Evolutionary conservation across 2,113 vertebrate genomes (phyloP).

Genomic region (Elephantulus edwardii): DNA sequence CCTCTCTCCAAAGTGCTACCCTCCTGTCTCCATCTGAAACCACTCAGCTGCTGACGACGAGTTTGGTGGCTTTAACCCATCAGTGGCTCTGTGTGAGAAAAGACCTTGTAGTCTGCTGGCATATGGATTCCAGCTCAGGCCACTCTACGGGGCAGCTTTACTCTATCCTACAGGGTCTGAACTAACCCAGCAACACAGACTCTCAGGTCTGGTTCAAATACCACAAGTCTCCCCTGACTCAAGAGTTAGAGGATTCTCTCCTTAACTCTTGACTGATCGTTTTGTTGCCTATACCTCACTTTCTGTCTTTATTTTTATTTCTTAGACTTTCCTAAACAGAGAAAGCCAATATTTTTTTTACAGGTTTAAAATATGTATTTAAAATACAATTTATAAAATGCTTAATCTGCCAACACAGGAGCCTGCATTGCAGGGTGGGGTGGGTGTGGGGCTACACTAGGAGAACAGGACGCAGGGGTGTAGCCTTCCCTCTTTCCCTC

Average conservation of each 20-base stretch:
- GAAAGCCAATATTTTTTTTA: background rate
- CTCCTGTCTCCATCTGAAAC: background rate
- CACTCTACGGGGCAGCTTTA: background rate
- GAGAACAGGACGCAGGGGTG: no score
- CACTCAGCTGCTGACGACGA: background rate
- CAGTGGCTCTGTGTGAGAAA: background rate
- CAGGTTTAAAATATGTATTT: no score
- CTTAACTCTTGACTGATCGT: background rate
- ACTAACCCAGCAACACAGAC: background rate
- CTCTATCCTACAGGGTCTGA: background rate
- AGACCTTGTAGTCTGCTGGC: background rate
- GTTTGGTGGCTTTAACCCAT: background rate
- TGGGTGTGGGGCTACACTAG: no score
- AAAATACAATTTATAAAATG: no score
- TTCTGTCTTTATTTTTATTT: background rate
- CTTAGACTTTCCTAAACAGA: background rate
- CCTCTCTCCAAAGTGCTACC: no score
- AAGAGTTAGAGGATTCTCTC: background rate
- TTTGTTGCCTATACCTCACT: background rate
- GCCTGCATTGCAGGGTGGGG: no score
- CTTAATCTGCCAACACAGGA: no score
- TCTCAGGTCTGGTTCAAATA: background rate
- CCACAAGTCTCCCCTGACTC: background rate
- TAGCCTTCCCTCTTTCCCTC: no score
- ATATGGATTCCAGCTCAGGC: background rate